Percentiles rank a stretch among this genome's conserved stretches.
Evolutionary conservation across 2,113 vertebrate species (phyloP).

Genomic region (Hippocampus comes): DNA sequence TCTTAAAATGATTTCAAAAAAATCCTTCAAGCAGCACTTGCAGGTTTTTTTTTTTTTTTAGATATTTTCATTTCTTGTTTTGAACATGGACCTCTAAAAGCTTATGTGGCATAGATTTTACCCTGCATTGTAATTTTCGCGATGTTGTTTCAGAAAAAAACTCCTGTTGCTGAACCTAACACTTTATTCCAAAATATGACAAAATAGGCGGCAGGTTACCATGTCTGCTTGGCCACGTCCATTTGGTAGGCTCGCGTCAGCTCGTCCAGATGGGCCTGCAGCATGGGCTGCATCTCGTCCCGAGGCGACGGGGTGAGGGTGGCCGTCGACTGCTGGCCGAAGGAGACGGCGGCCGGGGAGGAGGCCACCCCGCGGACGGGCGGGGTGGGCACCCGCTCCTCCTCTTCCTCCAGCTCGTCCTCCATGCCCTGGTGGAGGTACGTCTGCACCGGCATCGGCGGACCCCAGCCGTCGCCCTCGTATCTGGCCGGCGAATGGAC

Average conservation of each 20-base stretch:
- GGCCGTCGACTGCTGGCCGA: constrained; percentile 95
- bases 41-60: too few relatives aligned
- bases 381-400: constrained; percentile 94
- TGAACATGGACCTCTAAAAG: too few relatives aligned
- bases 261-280: constrained; percentile 95
- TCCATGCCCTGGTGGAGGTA: constrained; percentile 98
- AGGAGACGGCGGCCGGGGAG: constrained; percentile 92
- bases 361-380: constrained; percentile 94
- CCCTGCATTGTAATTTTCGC: too few relatives aligned
- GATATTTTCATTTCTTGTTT: too few relatives aligned
- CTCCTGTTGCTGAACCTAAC: too few relatives aligned
- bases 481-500: constrained; percentile 71
- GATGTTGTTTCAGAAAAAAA: too few relatives aligned
- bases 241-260: constrained; percentile 95
- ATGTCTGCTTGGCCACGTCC: constrained; percentile 95
- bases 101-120: too few relatives aligned
- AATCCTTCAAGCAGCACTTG: too few relatives aligned
- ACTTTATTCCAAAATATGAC: too few relatives aligned
- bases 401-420: constrained; percentile 96
- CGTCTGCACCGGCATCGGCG: constrained; percentile 90
- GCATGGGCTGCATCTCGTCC: constrained; percentile 97
- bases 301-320: constrained; percentile 94
- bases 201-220: constrained; percentile 67
- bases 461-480: constrained; percentile 94
- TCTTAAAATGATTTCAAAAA: too few relatives aligned